Base-by-base conservation (phyloP, 2,113 vertebrate species). In the Hippocampus abdominalis region DNA sequence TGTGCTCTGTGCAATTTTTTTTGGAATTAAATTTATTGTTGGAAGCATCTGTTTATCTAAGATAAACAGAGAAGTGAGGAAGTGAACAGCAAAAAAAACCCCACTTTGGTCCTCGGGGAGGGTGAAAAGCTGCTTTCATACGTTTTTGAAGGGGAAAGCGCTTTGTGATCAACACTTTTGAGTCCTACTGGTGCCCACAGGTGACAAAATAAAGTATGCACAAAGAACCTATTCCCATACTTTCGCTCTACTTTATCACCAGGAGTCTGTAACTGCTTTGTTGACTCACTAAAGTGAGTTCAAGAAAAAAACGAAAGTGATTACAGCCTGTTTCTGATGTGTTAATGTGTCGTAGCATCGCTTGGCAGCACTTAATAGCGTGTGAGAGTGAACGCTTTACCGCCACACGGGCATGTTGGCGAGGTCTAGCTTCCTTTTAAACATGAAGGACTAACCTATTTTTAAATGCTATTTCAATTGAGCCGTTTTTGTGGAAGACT, bases 301-400 rank as follows among this genome's bases (percentile, higher is more conserved):
- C 21, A 81, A 84, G 15, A 64, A 12, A 42, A 42, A 25, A 15
- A 42, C 3, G 8, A 23, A 44, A 10, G 68, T 49, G 15, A 70
- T 84, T 69, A 77, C 69, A 70, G 76, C 29, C 66, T 60, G 63
- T 70, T 81, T 42, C 66, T 70, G 64, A 32, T 0, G 68, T 8
- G 53, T 60, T 75, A 80, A 78, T 46, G 71, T 51, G 70, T 73
- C 66, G 65, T 46, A 20, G 62, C 76, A 69, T 67, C 64, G 61
- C 74, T 82, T 67, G 61, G 61, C 61, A 53, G 71, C 80, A 69
- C 67, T 80, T 71, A 70, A 69, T 78, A 56, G 66, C 72, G 84
- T n/a, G 81, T 81, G 77, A 80, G 81, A 72, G 62, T 39, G 79
- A 78, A 68, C 73, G 44, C 59, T 70, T 71, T 69, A 67, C 72